Base-by-base conservation (phyloP, 1,140 invertebrate species). In the Pomacea maculata region DNA sequence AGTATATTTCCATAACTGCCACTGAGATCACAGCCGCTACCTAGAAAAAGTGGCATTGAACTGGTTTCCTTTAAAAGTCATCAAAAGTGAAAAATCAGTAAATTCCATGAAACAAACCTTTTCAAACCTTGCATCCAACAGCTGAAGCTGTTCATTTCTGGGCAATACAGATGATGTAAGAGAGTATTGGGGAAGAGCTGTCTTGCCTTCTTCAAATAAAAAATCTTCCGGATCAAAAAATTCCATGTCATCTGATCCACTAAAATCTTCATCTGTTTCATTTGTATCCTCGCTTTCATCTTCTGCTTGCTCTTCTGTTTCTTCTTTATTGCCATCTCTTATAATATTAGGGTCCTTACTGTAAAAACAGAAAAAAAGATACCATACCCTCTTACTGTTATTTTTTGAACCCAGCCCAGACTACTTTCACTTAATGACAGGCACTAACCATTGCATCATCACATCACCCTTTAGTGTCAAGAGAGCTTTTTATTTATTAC, bases 101-200 rank as follows among this genome's bases (percentile, higher is more conserved):
- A 71, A 29, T 14, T 21, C 12, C 12, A 71, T 71, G 25, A 52
- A 73, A 29, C 68, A 55, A 81, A 97, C 96, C 91, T 95, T 94
- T 92, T 99, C 97, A 93, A 99, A 99, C 87, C 94, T 93, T 87
- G 97, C 95, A 93, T 99, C 98, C 0, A 99, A 90, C 55, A 97
- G 88, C 0, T 94, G 93, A 0, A 98, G 92, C 74, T 96, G 95
- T 79, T 97, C 94, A 91, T 97, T 98, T 84, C 97, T 93, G 79
- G 93, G 93, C 8, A 99, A 96, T 0, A 98, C 95, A 86, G 96
- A 97, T 71, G 96, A 98, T 0, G 95, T 95, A 94, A 99, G 96
- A 1, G 97, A 98, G 91, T 98, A 99, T 86, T 96, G 95, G 0
- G 97, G 98, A 90, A 98, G 98, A 25, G 95, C 92, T 0, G 97